Evolutionary conservation across 2,797 vertebrate species (phyloP).

Genomic region (Melanotaenia nigrans): DNA sequence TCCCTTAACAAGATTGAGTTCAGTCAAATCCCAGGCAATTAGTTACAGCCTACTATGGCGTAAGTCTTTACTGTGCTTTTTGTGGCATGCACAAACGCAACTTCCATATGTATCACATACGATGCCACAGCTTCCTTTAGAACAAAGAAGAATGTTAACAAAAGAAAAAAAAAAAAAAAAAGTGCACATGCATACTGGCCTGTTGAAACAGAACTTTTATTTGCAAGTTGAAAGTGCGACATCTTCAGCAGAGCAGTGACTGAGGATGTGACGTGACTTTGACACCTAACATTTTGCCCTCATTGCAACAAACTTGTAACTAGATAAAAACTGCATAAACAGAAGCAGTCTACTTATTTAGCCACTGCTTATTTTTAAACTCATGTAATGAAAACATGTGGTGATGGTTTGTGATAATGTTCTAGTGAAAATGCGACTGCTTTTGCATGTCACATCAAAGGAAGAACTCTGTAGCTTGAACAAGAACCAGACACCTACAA

Average conservation of each 20-base stretch:
- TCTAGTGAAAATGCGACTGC: background rate
- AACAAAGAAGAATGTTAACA: background rate
- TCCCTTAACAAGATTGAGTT: conserved; percentile 20
- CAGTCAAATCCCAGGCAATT: no score
- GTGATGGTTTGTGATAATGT: background rate
- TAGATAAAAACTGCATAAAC: background rate
- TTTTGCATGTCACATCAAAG: background rate
- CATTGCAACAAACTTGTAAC: background rate
- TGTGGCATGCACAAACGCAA: background rate
- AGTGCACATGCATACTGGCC: background rate
- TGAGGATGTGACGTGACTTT: background rate
- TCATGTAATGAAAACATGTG: no score
- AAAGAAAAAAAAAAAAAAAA: background rate
- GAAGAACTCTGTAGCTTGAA: background rate
- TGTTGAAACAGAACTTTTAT: background rate
- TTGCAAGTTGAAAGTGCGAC: background rate
- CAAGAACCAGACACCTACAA: background rate
- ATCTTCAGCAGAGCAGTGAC: background rate
- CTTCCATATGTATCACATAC: background rate
- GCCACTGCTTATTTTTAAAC: no score
- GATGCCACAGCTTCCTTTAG: no score
- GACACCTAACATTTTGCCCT: background rate
- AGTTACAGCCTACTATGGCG: background rate
- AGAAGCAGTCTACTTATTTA: background rate
- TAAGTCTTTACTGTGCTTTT: conserved; percentile 5